Evolutionary conservation across 2,113 vertebrate species (phyloP).

Genomic region (Electrona antarctica): DNA sequence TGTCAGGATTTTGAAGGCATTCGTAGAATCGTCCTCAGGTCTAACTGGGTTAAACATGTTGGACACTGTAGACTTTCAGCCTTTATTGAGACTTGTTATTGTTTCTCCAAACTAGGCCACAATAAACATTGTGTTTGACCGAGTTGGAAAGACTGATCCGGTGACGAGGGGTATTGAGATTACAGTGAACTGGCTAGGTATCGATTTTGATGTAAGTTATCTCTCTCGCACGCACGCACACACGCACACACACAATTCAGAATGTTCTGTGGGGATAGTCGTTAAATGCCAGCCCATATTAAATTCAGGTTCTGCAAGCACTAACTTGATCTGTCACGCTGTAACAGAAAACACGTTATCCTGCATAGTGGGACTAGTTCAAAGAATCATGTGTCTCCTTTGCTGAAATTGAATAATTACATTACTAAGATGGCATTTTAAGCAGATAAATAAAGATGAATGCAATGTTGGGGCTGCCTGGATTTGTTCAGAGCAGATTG

Average conservation of each 20-base stretch:
- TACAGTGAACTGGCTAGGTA: slow-evolving; percentile 98
- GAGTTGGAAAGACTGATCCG: slow-evolving; percentile 97
- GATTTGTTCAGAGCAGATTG: no score
- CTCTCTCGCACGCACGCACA: background rate
- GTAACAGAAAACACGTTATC: background rate
- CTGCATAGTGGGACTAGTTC: background rate
- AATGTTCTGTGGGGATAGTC: slow-evolving; percentile 43
- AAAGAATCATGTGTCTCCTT: background rate
- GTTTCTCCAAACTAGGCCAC: slow-evolving; percentile 84
- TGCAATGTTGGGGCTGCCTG: background rate
- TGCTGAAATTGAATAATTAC: background rate
- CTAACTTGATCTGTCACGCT: slow-evolving; percentile 9
- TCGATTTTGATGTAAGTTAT: slow-evolving; percentile 96
- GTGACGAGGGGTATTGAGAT: slow-evolving; percentile 99
- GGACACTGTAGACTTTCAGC: no score
- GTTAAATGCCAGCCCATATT: slow-evolving; percentile 5
- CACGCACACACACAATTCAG: background rate
- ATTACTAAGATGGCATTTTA: background rate
- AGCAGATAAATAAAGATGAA: background rate
- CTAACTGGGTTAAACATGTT: no score
- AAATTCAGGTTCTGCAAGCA: slow-evolving; percentile 2
- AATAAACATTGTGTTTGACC: slow-evolving; percentile 98
- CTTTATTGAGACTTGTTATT: background rate
- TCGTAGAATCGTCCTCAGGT: no score
- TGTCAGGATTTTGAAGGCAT: no score